phyloP scores from a whole-genome alignment of 2,888 invertebrate genomes.

The Cantharis flavilabris region DNA sequence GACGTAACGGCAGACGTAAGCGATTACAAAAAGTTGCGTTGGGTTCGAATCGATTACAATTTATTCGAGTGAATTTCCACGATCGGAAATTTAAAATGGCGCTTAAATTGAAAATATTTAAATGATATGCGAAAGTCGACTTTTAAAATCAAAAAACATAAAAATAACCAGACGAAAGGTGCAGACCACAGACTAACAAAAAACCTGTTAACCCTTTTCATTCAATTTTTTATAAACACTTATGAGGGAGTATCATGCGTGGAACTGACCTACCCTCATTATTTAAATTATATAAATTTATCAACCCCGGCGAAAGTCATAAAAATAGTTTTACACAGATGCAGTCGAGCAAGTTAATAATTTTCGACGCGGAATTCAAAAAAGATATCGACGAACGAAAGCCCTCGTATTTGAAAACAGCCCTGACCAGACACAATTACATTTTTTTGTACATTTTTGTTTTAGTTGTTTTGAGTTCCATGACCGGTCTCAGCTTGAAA shows the following conservation, averaged over 20 bases:
- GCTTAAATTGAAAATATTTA: not conserved
- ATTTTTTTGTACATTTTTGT: slow-evolving; percentile 42
- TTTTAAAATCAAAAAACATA: not conserved
- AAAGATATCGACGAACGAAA: not conserved
- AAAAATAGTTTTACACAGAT: not conserved
- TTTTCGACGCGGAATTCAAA: not conserved
- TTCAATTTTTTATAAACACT: not conserved
- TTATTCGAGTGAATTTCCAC: too few relatives aligned
- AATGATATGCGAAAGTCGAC: not conserved
- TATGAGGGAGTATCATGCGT: not conserved
- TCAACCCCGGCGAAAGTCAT: not conserved
- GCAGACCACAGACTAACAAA: not conserved
- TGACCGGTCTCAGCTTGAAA: slow-evolving; percentile 45
- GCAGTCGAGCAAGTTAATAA: not conserved
- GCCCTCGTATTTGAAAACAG: slow-evolving; percentile 34
- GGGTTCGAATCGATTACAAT: not conserved
- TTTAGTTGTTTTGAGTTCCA: slow-evolving; percentile 42
- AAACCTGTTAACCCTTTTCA: not conserved
- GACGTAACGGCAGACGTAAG: not conserved
- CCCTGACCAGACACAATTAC: slow-evolving; percentile 55
- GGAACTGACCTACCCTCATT: slow-evolving; percentile 20
- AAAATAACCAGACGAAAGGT: not conserved
- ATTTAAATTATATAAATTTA: not conserved
- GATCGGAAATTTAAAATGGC: not conserved
- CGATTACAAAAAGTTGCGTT: not conserved